Percentiles rank a stretch among this genome's conserved stretches.
These are phyloP conservation scores for Porites lutea DNA, from an alignment of 64 coral and sea anemone species.

Conservation along the genomic window DNA sequence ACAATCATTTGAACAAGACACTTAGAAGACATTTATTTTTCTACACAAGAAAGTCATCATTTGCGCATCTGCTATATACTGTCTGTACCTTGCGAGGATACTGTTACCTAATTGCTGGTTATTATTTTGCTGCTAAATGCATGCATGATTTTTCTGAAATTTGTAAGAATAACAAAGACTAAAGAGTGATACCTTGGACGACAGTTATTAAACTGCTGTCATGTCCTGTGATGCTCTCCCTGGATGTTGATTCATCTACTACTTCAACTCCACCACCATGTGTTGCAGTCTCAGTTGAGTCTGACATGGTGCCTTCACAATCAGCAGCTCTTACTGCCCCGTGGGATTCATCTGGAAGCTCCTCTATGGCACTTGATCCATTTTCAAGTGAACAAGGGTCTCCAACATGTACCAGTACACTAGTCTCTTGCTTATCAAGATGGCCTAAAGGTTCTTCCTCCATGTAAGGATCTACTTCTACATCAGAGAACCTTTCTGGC, in stretches of 20 bases:
- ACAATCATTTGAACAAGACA: too few relatives aligned
- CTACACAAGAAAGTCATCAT: too few relatives aligned
- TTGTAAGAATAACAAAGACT: not conserved
- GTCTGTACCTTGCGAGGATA: too few relatives aligned
- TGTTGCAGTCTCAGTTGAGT: not conserved
- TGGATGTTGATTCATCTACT: not conserved
- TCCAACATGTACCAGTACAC: not conserved
- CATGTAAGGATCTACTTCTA: not conserved
- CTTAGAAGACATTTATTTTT: too few relatives aligned
- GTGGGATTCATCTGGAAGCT: not conserved
- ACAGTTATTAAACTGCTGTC: slow-evolving; percentile 12
- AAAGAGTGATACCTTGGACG: not conserved
- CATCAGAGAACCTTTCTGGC: too few relatives aligned
- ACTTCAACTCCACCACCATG: not conserved
- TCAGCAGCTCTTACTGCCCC: not conserved
- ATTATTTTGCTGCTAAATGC: too few relatives aligned
- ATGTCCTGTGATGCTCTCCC: not conserved
- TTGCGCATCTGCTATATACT: too few relatives aligned
- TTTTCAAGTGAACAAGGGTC: not conserved
- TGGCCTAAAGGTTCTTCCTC: not conserved
- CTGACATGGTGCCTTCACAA: not conserved
- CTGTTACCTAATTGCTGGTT: too few relatives aligned
- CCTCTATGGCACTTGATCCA: not conserved
- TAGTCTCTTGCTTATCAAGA: not conserved
- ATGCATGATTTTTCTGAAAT: not conserved